Evolutionary conservation across 64 coral and sea anemone genomes (phyloP).

Genomic region (Actinia equina): DNA sequence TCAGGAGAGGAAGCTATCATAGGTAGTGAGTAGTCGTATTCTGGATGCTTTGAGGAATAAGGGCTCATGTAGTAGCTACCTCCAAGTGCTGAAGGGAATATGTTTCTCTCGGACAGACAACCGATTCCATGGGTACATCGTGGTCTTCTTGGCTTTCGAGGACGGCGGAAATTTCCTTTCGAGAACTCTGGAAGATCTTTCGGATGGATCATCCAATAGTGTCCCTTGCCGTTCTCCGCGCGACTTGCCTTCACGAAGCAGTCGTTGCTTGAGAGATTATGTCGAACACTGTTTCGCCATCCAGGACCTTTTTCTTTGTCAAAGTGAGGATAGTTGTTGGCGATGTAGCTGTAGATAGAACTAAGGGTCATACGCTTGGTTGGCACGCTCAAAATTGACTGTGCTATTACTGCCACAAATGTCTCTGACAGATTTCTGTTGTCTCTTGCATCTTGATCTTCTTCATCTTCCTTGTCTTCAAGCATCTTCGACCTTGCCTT

Average conservation of each 20-base stretch:
- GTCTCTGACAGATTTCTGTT: constrained; percentile 56
- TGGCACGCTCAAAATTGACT: constrained; percentile 59
- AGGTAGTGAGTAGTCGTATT: constrained; percentile 19
- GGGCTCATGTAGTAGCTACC: constrained; percentile 14
- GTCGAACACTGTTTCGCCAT: constrained; percentile 62
- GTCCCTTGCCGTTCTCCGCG: constrained; percentile 65
- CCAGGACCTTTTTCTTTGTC: constrained; percentile 67
- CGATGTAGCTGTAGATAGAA: constrained; percentile 62
- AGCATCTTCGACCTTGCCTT: constrained; percentile 1
- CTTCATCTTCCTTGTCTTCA: constrained; percentile 28
- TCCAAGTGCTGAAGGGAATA: constrained; percentile 8
- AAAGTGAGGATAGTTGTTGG: constrained; percentile 45
- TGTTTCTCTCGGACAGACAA: constrained; percentile 17
- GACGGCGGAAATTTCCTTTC: constrained; percentile 58
- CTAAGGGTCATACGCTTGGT: constrained; percentile 65
- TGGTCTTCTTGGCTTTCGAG: constrained; percentile 46
- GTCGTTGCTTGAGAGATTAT: constrained; percentile 72
- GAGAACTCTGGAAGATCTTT: constrained; percentile 68
- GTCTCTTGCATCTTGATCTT: constrained; percentile 45
- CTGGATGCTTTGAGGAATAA: constrained; percentile 2
- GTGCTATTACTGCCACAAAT: constrained; percentile 59
- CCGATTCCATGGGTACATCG: constrained; percentile 29
- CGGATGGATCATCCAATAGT: constrained; percentile 73
- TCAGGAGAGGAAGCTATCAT: neutral
- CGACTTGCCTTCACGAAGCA: constrained; percentile 71